Conservation (phyloP, 2,888 invertebrate species). For the Hetaerina titia region DNA sequence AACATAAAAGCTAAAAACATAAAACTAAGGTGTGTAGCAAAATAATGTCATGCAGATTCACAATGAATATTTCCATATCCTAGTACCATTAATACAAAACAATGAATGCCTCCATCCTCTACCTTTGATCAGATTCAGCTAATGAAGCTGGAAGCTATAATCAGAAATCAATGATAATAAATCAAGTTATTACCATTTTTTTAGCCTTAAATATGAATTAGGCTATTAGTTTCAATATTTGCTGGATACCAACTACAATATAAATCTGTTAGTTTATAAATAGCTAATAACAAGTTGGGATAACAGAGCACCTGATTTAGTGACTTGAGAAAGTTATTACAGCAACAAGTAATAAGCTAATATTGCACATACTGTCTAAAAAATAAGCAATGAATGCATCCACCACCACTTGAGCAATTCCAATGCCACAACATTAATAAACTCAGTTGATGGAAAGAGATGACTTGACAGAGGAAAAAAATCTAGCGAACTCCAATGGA, state of each 20-base stretch:
- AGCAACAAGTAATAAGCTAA: slow-evolving; percentile 8
- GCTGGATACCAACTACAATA: neutral
- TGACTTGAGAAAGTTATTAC: neutral
- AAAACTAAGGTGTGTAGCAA: neutral
- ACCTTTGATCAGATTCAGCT: neutral
- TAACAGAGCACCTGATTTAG: neutral
- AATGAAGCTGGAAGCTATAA: neutral
- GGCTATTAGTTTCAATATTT: neutral
- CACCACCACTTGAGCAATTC: neutral
- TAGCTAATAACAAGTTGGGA: neutral
- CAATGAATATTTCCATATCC: neutral
- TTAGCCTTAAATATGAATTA: neutral
- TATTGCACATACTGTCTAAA: neutral
- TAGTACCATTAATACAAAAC: no score
- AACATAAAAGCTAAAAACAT: neutral
- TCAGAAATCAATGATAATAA: neutral
- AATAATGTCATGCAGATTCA: neutral
- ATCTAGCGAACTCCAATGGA: no score
- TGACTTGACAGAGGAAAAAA: no score
- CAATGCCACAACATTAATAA: neutral
- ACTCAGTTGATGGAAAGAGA: neutral
- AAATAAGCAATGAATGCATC: neutral
- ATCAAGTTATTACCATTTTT: neutral
- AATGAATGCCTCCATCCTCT: neutral
- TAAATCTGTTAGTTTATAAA: neutral